Conservation (phyloP, 2,113 vertebrate genomes). For the Ramphastos sulfuratus region DNA sequence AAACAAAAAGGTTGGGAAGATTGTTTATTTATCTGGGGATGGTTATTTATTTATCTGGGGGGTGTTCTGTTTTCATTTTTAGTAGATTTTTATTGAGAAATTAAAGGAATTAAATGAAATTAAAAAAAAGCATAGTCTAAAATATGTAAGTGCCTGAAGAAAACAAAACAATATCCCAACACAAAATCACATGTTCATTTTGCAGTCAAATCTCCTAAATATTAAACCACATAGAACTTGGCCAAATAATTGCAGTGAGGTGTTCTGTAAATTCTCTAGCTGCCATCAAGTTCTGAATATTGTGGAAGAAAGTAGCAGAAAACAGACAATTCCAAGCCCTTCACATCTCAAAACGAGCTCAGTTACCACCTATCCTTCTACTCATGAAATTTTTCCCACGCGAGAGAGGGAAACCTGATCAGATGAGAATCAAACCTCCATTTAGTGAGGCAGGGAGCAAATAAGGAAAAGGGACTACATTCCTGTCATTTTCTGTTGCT, state of each 20-base stretch:
- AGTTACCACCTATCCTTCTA: background rate
- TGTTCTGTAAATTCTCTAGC: background rate
- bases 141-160: background rate
- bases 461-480: background rate
- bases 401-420: background rate
- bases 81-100: background rate
- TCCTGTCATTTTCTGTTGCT: slow-evolving; percentile 17
- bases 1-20: background rate
- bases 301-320: background rate
- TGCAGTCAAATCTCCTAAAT: background rate
- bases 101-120: background rate
- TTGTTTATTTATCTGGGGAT: background rate
- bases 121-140: background rate
- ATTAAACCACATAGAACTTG: background rate
- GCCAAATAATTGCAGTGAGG: background rate
- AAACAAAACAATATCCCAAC: background rate
- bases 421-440: background rate
- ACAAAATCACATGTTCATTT: background rate
- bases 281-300: background rate
- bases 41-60: background rate
- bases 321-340: background rate
- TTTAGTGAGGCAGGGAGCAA: background rate
- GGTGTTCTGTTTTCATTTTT: background rate
- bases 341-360: background rate
- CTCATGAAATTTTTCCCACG: background rate